These are phyloP conservation scores for Sminthopsis crassicaudata DNA, from an alignment of 2,113 vertebrate species.

Conservation along the genomic window DNA sequence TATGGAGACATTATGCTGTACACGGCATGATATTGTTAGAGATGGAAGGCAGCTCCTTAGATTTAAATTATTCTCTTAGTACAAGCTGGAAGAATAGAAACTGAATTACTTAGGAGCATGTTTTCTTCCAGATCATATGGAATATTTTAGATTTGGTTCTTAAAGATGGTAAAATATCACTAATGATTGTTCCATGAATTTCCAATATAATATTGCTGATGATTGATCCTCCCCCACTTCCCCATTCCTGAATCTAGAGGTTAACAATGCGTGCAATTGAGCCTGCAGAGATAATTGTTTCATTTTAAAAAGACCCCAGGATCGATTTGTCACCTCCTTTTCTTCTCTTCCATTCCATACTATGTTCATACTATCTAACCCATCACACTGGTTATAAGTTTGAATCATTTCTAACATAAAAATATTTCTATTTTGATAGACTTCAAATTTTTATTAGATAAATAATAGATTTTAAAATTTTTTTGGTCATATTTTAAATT, in stretches of 20 bases:
- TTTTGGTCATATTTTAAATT: not conserved
- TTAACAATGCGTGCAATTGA: conserved; percentile 47
- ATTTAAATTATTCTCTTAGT: conserved; percentile 29
- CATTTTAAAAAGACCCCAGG: conserved; percentile 11
- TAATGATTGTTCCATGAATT: conserved; percentile 40
- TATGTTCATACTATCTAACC: not conserved
- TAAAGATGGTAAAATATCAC: conserved; percentile 51
- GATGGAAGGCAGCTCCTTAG: conserved; percentile 38
- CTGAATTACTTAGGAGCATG: conserved; percentile 20
- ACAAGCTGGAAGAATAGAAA: conserved; percentile 33
- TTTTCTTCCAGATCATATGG: conserved; percentile 47
- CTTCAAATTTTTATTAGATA: conserved; percentile 7
- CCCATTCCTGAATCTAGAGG: not conserved
- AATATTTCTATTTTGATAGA: not conserved
- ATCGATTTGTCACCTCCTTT: not conserved
- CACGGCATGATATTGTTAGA: conserved; percentile 45
- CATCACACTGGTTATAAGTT: not conserved
- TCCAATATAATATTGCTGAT: conserved; percentile 31
- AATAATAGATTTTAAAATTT: conserved; percentile 9
- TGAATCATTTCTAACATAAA: not conserved
- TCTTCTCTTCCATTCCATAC: not conserved
- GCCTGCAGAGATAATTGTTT: not conserved
- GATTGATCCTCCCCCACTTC: not conserved
- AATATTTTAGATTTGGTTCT: conserved; percentile 56
- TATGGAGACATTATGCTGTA: not conserved